These are phyloP conservation scores for Dromas ardeola DNA, from an alignment of 2,113 vertebrate genomes.

Conservation along the genomic window DNA sequence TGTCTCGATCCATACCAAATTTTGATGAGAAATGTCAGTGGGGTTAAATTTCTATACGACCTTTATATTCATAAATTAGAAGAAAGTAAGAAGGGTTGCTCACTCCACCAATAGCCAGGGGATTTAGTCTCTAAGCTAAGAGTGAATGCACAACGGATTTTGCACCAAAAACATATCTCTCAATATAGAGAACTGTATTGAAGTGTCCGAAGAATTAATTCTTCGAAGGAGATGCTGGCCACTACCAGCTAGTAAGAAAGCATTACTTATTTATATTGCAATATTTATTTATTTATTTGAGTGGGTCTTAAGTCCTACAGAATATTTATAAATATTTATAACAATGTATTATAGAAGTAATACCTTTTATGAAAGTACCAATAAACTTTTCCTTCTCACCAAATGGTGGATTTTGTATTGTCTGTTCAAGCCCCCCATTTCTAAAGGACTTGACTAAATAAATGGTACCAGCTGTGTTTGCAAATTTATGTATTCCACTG, in stretches of 20 bases:
- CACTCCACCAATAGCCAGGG: neutral
- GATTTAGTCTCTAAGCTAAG: neutral
- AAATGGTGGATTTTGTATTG: neutral
- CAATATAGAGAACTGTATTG: neutral
- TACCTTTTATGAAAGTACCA: constrained; percentile 57
- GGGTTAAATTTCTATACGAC: neutral
- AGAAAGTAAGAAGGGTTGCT: neutral
- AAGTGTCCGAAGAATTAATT: neutral
- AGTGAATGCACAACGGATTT: neutral
- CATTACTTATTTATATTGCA: constrained; percentile 52
- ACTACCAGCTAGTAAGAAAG: constrained; percentile 57
- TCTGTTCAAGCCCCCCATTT: neutral
- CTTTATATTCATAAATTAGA: neutral
- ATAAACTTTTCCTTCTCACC: constrained; percentile 67
- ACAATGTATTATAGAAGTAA: constrained; percentile 34
- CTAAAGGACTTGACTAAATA: neutral
- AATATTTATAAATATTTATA: constrained; percentile 94
- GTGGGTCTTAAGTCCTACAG: constrained; percentile 64
- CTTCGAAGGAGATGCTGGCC: constrained; percentile 66
- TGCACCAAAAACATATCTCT: neutral
- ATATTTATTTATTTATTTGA: constrained; percentile 97
- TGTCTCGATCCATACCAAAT: neutral
- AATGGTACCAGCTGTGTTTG: neutral
- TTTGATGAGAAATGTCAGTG: neutral
- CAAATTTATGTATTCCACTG: neutral